Base-by-base conservation (phyloP, 2,888 invertebrate species). In the Odontothrips loti region DNA sequence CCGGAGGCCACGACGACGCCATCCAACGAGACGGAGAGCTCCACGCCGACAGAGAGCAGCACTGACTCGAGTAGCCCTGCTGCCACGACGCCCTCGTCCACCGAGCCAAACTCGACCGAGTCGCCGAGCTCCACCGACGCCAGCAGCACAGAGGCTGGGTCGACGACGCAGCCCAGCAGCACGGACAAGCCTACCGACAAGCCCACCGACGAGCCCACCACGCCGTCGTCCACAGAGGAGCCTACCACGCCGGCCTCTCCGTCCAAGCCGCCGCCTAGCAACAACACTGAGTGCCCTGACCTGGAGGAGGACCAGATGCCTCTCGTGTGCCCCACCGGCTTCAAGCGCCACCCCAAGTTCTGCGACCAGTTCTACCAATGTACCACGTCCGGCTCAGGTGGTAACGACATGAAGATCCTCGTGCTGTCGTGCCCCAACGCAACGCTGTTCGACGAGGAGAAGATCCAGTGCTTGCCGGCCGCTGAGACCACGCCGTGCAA, bases 341-440 rank as follows among this genome's bases (percentile, higher is more conserved):
- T 96, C 87, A 91, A 90, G 85, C 90, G 94, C 83, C 95, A 96
- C 89, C 95, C 95, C 0, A 94, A 93, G 86, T 92, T 93, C 85
- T 95, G 95, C 85, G 93, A 94, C 85, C 87, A 94, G 84, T 95
- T 95, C 88, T 96, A 96, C 86, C 95, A 95, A 87, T 96, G 95
- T 85, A 93, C 92, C 27, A 91, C 90, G 84, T 84, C 85, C 15
- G 90, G 90, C 82, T 88, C 90, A 11, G 90, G 91, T 47, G 91
- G 88, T 79, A 91, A 92, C 85, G 93, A 95, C 83, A 88, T 93
- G n/a, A 94, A 93, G 86, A 90, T 95, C 83, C 90, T 94, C 1
- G 90, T 92, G 12, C 91, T 95, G 84, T 91, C 91, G 83, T 96
- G 95, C 87, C 94, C 95, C 17, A 92, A 93, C 83, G 91, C 91